A percentile compares a stretch with the other conserved stretches of the same genome.
phyloP scores from a whole-genome alignment of 2,797 vertebrate species.

The Tragelaphus oryx region DNA sequence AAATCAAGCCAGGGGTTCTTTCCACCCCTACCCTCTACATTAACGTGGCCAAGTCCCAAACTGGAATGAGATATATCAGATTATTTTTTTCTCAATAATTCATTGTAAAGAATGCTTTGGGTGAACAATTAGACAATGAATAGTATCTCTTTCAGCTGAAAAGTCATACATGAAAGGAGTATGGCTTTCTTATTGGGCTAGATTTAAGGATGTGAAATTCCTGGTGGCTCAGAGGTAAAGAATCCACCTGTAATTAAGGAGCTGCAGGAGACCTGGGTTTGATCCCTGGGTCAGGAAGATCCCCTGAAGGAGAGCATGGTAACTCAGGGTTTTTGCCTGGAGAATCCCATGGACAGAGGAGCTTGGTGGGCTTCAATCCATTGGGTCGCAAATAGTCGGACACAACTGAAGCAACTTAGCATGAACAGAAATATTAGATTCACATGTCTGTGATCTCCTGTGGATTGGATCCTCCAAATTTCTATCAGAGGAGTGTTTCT shows the following conservation, averaged over 20 bases:
- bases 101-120: neutral
- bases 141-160: neutral
- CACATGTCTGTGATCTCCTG: neutral
- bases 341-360: neutral
- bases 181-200: neutral
- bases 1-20: neutral
- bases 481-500: neutral
- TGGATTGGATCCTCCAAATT: neutral
- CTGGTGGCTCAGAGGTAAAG: neutral
- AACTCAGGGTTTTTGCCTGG: neutral
- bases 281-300: accelerated
- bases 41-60: neutral
- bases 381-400: neutral
- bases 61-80: too few relatives aligned
- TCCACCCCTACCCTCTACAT: neutral
- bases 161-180: neutral
- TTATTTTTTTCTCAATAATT: neutral
- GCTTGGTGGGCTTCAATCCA: neutral
- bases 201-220: neutral
- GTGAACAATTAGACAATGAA: neutral
- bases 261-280: neutral
- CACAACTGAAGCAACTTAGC: neutral
- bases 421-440: neutral
- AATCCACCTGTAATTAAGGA: neutral
- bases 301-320: neutral